These are phyloP conservation scores for Vanessa cardui DNA, from an alignment of 2,888 invertebrate genomes.

Conservation along the genomic window DNA sequence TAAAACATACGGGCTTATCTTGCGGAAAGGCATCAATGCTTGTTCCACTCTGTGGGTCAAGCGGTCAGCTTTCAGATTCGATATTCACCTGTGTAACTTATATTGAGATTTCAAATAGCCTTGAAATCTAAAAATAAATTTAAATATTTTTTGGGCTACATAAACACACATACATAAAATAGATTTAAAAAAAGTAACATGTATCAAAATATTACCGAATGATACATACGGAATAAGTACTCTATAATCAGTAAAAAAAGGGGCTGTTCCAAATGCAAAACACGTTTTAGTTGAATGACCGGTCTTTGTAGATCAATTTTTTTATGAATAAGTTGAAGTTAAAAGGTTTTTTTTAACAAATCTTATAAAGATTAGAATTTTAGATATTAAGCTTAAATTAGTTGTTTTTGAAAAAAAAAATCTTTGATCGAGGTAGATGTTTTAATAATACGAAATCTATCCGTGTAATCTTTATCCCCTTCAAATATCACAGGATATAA, in stretches of 20 bases:
- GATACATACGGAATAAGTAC: not conserved
- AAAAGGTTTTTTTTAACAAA: not conserved
- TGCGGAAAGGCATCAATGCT: slow-evolving; percentile 27
- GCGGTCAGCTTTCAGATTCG: slow-evolving; percentile 66
- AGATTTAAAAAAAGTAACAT: not conserved
- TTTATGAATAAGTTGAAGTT: slow-evolving; percentile 54
- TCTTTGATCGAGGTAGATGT: not conserved
- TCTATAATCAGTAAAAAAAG: slow-evolving; percentile 11
- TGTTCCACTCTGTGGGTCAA: slow-evolving; percentile 58
- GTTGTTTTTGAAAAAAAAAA: too few relatives aligned
- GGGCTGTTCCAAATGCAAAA: slow-evolving; percentile 18
- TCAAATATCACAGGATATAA: slow-evolving; percentile 36
- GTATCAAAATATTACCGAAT: not conserved
- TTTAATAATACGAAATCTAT: slow-evolving; percentile 13
- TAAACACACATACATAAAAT: not conserved
- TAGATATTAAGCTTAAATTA: too few relatives aligned
- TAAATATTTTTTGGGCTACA: not conserved
- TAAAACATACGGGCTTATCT: slow-evolving; percentile 68
- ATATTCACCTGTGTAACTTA: slow-evolving; percentile 41
- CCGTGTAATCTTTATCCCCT: slow-evolving; percentile 21
- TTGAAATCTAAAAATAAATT: not conserved
- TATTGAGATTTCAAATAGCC: not conserved
- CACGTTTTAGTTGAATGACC: slow-evolving; percentile 65
- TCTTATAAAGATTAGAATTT: too few relatives aligned
- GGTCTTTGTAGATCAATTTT: slow-evolving; percentile 46